phyloP scores from a whole-genome alignment of 2,113 vertebrate genomes.

The Haplochromis burtoni region DNA sequence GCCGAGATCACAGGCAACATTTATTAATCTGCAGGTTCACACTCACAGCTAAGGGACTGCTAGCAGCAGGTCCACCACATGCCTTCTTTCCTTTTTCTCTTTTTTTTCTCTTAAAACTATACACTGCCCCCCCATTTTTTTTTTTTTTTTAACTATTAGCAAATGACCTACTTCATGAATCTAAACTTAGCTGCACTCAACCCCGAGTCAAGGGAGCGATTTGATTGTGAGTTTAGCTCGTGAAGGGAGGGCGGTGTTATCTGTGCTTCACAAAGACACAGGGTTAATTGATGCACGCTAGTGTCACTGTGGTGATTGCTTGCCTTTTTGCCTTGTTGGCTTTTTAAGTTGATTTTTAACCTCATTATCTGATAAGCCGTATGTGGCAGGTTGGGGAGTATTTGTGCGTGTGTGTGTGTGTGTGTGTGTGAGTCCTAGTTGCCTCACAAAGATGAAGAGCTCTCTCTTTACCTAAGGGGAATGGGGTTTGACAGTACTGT shows the following conservation, averaged over 20 bases:
- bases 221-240: not conserved
- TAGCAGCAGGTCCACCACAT: not conserved
- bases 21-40: constrained; percentile 34
- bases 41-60: constrained; percentile 7
- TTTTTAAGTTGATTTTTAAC: constrained; percentile 33
- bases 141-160: constrained; percentile 8
- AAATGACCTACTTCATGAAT: constrained; percentile 46
- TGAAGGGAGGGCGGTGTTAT: constrained; percentile 10
- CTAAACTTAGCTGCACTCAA: constrained; percentile 33
- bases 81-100: not conserved
- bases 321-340: constrained; percentile 15
- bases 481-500: constrained; percentile 50
- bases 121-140: not conserved
- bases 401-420: not conserved
- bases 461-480: constrained; percentile 45
- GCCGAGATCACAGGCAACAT: constrained; percentile 25
- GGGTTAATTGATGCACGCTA: constrained; percentile 40
- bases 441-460: constrained; percentile 51
- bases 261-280: constrained; percentile 3
- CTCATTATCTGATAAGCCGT: constrained; percentile 44
- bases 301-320: constrained; percentile 34
- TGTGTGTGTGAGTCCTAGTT: not conserved
- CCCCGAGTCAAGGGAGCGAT: not conserved
- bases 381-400: not conserved
- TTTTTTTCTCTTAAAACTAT: not conserved